Percentiles rank a stretch among this genome's conserved stretches.
Evolutionary conservation across 2,797 vertebrate genomes (phyloP).

Genomic region (Centropyge bicolor): DNA sequence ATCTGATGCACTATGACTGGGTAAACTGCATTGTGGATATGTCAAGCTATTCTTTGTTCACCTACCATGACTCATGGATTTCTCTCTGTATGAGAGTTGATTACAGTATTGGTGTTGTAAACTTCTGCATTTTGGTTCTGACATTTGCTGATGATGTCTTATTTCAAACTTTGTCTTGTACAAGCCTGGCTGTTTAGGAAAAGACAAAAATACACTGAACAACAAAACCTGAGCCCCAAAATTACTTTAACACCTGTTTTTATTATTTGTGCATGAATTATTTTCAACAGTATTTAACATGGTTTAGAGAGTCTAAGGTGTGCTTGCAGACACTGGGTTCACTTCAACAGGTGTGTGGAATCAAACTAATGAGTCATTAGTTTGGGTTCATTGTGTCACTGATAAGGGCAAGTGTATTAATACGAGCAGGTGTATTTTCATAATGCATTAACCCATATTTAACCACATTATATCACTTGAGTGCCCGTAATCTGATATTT

Average conservation of each 20-base stretch:
- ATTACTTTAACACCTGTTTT: not conserved
- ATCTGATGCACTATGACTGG: not conserved
- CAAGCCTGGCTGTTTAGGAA: no score
- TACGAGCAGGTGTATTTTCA: not conserved
- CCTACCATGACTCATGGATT: not conserved
- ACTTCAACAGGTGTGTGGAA: not conserved
- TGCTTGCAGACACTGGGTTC: not conserved
- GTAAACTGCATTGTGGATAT: not conserved
- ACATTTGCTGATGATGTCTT: not conserved
- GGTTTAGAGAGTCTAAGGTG: not conserved
- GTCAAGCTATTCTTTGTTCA: not conserved
- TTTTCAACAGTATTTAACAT: not conserved
- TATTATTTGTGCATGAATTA: not conserved
- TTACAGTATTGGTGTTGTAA: not conserved
- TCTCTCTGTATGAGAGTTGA: not conserved
- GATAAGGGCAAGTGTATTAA: not conserved
- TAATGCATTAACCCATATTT: not conserved
- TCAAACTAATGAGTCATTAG: not conserved
- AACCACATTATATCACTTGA: not conserved
- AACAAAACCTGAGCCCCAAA: not conserved
- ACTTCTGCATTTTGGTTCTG: no score
- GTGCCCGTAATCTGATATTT: not conserved
- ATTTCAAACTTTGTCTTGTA: not conserved
- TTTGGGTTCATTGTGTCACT: not conserved
- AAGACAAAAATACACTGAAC: not conserved